Evolutionary conservation across 2,888 invertebrate genomes (phyloP), one percentile per base, ranked within the genome.

Genomic region (Sarcophaga subvicina): DNA sequence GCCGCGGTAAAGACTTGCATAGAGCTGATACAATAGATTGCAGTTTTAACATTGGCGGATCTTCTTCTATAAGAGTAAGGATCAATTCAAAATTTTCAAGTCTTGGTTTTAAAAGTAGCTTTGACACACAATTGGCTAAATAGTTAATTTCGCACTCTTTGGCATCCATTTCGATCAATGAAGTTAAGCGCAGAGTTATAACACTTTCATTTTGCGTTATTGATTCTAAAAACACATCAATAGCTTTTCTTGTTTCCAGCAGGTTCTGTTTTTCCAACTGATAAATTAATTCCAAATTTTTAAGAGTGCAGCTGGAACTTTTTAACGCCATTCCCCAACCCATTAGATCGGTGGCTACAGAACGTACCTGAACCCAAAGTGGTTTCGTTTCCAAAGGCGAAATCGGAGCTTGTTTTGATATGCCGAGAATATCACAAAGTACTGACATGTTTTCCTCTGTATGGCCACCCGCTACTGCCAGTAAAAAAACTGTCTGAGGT

Each of bases 21-120:
- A 95, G 91, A n/a, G 94, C 94, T 86, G 94, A 94, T 47, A 95
- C 94, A 79, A 95, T 94, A 82, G 94, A 93, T 90, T 95, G 94
- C 86, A 95, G 91, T 88, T 94, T 94, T 88, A 90, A 91, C 89
- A 91, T 89, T 72, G 92, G 94, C 17, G 94, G 94, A 78, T 94
- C 94, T 89, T 95, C 94, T 90, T 95, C 94, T 66, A 95, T 90
- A 72, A 94, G 94, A 0, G 94, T 94, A 89, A 95, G 94, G 76
- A 94, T 94, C 70, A 95, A 91, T 89, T 95, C 94, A 86, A 95
- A 94, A 88, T 94, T 94, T 90, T 94, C 94, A 45, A 95, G 91
- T 76, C 94, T 92, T 79, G 94, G 94, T 89, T 94, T 94, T 12
- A 94, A 89, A 20, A 94, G 90, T 14, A 94, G 92, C 85, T 93